These are phyloP conservation scores for Helostoma temminkii DNA, from an alignment of 2,797 vertebrate genomes.

Conservation along the genomic window DNA sequence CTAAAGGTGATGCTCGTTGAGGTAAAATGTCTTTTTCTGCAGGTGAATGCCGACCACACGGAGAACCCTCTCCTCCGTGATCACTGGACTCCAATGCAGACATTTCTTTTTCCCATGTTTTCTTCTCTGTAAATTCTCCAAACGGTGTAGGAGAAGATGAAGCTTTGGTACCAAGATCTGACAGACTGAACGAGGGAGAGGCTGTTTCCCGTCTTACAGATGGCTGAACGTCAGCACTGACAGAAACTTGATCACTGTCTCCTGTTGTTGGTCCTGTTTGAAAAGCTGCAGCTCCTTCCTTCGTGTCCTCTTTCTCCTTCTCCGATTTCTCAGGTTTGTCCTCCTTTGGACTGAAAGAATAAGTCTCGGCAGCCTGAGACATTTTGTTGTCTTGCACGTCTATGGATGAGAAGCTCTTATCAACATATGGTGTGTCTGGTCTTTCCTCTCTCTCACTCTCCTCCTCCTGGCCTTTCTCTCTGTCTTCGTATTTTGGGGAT, in stretches of 20 bases:
- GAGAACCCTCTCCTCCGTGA: slow-evolving; percentile 59
- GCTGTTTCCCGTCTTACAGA: slow-evolving; percentile 84
- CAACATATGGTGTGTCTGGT: slow-evolving; percentile 86
- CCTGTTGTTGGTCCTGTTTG: slow-evolving; percentile 39
- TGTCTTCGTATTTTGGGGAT: slow-evolving; percentile 76
- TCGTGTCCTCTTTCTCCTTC: slow-evolving; percentile 74
- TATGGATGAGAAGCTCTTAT: slow-evolving; percentile 87
- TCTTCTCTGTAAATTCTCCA: slow-evolving; percentile 58
- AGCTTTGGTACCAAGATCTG: slow-evolving; percentile 43
- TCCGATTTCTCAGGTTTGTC: slow-evolving; percentile 83
- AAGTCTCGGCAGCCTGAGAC: slow-evolving; percentile 67
- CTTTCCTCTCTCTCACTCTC: slow-evolving; percentile 86
- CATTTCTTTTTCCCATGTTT: slow-evolving; percentile 71
- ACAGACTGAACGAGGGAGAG: slow-evolving; percentile 76
- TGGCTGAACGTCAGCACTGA: slow-evolving; percentile 81
- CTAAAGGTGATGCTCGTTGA: slow-evolving; percentile 39
- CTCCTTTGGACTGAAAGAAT: slow-evolving; percentile 76
- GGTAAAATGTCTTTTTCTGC: slow-evolving; percentile 79
- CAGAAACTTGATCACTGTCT: slow-evolving; percentile 65
- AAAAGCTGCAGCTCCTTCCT: slow-evolving; percentile 31
- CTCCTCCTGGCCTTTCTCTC: slow-evolving; percentile 81
- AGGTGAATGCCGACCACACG: slow-evolving; percentile 75
- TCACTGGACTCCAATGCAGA: slow-evolving; percentile 56
- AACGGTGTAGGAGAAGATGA: slow-evolving; percentile 26
- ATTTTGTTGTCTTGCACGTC: slow-evolving; percentile 89